Evolutionary conservation across 2,797 vertebrate genomes (phyloP).

Genomic region (Pelodytes ibericus): DNA sequence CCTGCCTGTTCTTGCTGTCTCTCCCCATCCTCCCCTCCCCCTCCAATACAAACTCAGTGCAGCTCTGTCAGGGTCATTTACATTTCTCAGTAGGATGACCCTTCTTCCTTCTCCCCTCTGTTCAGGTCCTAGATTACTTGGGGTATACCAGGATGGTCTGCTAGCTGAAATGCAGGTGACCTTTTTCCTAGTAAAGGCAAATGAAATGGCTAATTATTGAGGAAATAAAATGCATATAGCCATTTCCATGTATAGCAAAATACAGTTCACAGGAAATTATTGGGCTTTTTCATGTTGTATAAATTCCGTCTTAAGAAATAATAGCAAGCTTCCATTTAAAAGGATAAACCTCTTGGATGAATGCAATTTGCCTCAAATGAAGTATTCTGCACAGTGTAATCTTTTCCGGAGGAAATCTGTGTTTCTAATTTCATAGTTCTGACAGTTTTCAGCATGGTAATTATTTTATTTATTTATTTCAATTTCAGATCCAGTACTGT

Average conservation of each 20-base stretch:
- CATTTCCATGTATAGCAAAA: slow-evolving; percentile 68
- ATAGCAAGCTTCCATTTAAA: background rate
- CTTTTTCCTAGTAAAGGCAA: slow-evolving; percentile 44
- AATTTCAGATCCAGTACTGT: background rate
- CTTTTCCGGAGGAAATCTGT: background rate
- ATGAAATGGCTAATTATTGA: slow-evolving; percentile 55
- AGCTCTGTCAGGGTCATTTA: slow-evolving; percentile 63
- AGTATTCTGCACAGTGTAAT: background rate
- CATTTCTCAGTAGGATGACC: slow-evolving; percentile 64
- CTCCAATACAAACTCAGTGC: slow-evolving; percentile 59
- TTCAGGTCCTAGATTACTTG: slow-evolving; percentile 60
- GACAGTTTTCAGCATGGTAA: background rate
- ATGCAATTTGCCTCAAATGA: background rate
- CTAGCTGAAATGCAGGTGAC: slow-evolving; percentile 70
- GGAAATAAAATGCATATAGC: slow-evolving; percentile 57
- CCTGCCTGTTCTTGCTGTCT: slow-evolving; percentile 29
- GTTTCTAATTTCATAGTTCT: background rate
- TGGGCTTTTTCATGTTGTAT: slow-evolving; percentile 59
- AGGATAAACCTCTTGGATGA: background rate
- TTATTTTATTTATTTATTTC: background rate
- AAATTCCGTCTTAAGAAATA: slow-evolving; percentile 47
- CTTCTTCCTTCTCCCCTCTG: slow-evolving; percentile 53
- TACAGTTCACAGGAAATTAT: slow-evolving; percentile 56
- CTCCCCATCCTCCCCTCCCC: slow-evolving; percentile 58
- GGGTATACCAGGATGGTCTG: slow-evolving; percentile 25